A percentile compares a stretch with the other conserved stretches of the same genome.
Evolutionary conservation across 2,797 vertebrate genomes (phyloP).

Genomic region (Rhinatrema bivittatum): DNA sequence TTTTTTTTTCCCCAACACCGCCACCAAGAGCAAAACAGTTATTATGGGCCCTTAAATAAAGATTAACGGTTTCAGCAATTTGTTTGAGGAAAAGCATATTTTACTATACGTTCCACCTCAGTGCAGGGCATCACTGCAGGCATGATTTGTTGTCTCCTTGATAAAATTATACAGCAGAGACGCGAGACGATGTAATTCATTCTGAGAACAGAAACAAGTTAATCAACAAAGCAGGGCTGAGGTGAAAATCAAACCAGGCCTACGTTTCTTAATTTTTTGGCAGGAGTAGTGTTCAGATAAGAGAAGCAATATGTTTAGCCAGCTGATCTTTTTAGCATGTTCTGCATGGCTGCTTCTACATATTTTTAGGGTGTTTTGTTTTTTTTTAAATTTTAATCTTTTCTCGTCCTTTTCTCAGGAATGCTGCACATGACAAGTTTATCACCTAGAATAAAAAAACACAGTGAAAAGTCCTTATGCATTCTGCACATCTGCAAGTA

Average conservation of each 20-base stretch:
- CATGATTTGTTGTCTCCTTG: constrained; percentile 62
- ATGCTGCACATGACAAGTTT: constrained; percentile 24
- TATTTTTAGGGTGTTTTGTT: too few species aligned
- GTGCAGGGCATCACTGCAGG: constrained; percentile 26
- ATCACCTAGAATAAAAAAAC: constrained; percentile 17
- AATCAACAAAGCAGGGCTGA: constrained; percentile 52
- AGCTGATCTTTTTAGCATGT: neutral
- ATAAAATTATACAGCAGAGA: constrained; percentile 64
- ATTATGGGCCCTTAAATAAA: constrained; percentile 67
- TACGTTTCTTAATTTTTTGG: constrained; percentile 49
- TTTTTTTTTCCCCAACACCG: constrained; percentile 27
- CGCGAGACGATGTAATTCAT: constrained; percentile 54
- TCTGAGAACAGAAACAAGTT: constrained; percentile 55
- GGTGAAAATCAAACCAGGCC: constrained; percentile 44
- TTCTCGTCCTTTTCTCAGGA: neutral
- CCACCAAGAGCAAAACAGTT: constrained; percentile 53
- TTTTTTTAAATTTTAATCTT: constrained; percentile 9
- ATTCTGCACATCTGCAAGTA: constrained; percentile 38
- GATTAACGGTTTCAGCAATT: constrained; percentile 72
- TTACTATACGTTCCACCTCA: constrained; percentile 56
- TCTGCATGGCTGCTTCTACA: constrained; percentile 19
- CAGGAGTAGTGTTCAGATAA: constrained; percentile 30
- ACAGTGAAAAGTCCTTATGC: constrained; percentile 22
- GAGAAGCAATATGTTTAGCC: constrained; percentile 31
- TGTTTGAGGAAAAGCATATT: constrained; percentile 53